Base-by-base conservation (phyloP, 2,797 vertebrate genomes). In the Eulemur coronatus region DNA sequence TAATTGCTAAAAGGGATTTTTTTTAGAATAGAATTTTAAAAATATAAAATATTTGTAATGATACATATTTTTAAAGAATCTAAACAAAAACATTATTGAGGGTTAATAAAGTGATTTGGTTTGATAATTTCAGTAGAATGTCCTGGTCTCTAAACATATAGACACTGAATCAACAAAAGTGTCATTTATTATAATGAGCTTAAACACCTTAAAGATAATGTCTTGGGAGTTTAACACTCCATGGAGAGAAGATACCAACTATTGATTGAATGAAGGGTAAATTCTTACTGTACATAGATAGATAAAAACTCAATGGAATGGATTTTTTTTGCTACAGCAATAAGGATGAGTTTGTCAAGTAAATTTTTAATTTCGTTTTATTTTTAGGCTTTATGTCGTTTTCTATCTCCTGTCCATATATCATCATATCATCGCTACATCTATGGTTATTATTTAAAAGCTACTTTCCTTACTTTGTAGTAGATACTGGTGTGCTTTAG, bases 41-140 rank as follows among this genome's bases (percentile, higher is more conserved):
- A 84, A 92, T 50, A 50, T 50, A 59, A 73, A 67, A 61, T 59
- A 69, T 28, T 86, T 90, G 15, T 82, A 67, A 81, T 88, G 35
- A 46, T 92, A 85, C 20, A 41, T 79, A 61, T 5, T 57, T 61
- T 46, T 38, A 93, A 4, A 89, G 50, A 79, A 88, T 43, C 28
- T 76, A 61, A 95, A 89, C 17, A 73, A 67, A 94, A 70, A 33
- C 0, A 12, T 76, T 43, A 52, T 26, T n/a, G 26, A 81, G 46
- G 28, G 61, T 86, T 75, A 89, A 95, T 57, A 94, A 41, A 2
- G 20, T 55, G 11, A 18, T 73, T 69, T 35, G 79, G 87, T 76
- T 95, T 92, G 70, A 89, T 93, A n/a, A 89, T 75, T 94, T 82
- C 38, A 52, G 52, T 72, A 79, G 92, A 89, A 78, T 79, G 46